phyloP scores from a whole-genome alignment of 2,113 vertebrate species.

The Equus przewalskii region DNA sequence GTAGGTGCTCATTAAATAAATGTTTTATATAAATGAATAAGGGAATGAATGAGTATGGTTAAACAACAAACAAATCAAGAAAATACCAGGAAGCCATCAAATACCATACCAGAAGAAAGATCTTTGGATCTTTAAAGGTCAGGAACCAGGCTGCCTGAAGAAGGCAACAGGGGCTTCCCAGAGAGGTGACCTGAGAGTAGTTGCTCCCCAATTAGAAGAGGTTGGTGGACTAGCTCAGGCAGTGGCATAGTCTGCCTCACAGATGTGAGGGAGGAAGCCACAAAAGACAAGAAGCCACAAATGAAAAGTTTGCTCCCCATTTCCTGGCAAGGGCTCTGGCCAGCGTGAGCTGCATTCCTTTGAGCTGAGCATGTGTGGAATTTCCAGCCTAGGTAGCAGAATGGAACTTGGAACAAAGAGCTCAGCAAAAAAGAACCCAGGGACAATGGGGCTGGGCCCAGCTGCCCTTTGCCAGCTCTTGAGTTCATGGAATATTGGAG shows the following conservation, averaged over 20 bases:
- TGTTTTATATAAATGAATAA: conserved; percentile 12
- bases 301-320: conserved; percentile 24
- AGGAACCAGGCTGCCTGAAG: neutral
- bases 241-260: neutral
- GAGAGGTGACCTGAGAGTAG: neutral
- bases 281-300: conserved; percentile 50
- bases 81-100: conserved; percentile 12
- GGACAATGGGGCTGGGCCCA: conserved; percentile 59
- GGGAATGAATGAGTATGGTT: neutral
- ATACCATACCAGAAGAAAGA: neutral
- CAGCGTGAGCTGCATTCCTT: conserved; percentile 70
- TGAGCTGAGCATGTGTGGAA: conserved; percentile 74
- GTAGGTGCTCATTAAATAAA: conserved; percentile 41
- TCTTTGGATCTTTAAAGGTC: neutral
- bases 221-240: neutral
- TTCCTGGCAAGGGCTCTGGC: conserved; percentile 58
- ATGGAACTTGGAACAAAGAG: conserved; percentile 78
- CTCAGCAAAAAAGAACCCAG: conserved; percentile 78
- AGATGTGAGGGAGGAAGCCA: conserved; percentile 51
- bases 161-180: neutral
- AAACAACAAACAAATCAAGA: neutral
- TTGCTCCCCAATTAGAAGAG: neutral
- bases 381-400: conserved; percentile 81
- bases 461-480: conserved; percentile 46
- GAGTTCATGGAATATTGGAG: conserved; percentile 37